phyloP scores from a whole-genome alignment of 1,140 invertebrate genomes.

The Brachionus rubens region DNA sequence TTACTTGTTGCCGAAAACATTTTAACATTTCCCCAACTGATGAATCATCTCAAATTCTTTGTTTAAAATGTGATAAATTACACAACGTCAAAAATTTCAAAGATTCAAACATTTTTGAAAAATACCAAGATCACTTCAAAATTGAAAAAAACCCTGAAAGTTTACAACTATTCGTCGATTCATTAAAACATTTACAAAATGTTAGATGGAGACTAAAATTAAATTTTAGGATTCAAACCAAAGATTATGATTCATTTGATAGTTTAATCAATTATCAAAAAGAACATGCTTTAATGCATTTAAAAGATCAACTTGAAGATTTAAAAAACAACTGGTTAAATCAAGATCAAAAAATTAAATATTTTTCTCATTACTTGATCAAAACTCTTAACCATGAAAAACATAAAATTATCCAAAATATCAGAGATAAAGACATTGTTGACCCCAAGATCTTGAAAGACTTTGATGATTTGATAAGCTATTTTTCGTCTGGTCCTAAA shows the following conservation, averaged over 20 bases:
- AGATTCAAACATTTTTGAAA: background rate
- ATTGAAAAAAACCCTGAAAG: background rate
- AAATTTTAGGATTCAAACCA: background rate
- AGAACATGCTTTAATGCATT: background rate
- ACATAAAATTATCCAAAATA: background rate
- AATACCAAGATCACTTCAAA: background rate
- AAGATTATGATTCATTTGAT: background rate
- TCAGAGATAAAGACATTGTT: background rate
- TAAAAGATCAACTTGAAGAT: background rate
- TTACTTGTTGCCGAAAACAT: background rate
- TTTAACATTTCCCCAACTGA: background rate
- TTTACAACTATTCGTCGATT: background rate
- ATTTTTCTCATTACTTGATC: conserved; percentile 6
- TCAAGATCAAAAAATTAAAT: background rate
- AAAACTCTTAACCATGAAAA: conserved; percentile 6
- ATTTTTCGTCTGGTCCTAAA: background rate
- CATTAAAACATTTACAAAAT: background rate
- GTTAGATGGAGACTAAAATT: background rate
- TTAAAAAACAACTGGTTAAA: background rate
- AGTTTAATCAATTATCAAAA: background rate
- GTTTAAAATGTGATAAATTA: background rate
- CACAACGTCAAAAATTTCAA: background rate
- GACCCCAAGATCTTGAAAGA: background rate
- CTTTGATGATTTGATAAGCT: background rate
- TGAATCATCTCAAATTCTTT: background rate